phyloP scores from a whole-genome alignment of 1,140 invertebrate genomes.

The Thaumetopoea pityocampa region DNA sequence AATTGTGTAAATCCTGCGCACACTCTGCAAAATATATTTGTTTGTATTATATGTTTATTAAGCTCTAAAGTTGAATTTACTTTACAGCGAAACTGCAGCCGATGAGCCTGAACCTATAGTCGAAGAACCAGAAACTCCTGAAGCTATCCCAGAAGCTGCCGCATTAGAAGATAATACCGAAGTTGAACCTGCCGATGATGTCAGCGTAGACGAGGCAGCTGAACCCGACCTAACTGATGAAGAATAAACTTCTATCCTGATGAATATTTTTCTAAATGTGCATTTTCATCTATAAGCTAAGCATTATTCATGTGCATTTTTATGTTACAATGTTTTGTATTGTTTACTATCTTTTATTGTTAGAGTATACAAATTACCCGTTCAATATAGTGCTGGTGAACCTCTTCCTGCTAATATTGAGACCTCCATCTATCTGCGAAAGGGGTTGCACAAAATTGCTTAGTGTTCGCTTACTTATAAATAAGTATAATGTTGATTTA shows the following conservation, averaged over 20 bases:
- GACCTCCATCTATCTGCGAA: too few relatives aligned
- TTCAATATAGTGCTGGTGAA: too few relatives aligned
- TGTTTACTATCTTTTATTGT: too few relatives aligned
- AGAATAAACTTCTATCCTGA: constrained; percentile 49
- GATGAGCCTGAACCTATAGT: constrained; percentile 56
- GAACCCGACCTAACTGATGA: constrained; percentile 73
- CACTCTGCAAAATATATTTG: too few relatives aligned
- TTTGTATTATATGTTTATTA: too few relatives aligned
- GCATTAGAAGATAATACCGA: constrained; percentile 33
- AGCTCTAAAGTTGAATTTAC: neutral
- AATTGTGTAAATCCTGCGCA: too few relatives aligned
- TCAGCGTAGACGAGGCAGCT: constrained; percentile 63
- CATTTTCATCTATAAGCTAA: constrained; percentile 25
- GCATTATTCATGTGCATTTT: constrained; percentile 36
- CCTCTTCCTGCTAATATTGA: too few relatives aligned
- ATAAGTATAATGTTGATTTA: too few relatives aligned
- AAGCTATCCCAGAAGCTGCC: constrained; percentile 30
- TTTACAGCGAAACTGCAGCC: constrained; percentile 50
- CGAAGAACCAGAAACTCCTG: constrained; percentile 61
- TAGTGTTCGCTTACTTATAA: too few relatives aligned
- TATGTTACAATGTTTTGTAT: too few relatives aligned
- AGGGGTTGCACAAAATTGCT: too few relatives aligned
- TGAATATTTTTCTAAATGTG: constrained; percentile 10
- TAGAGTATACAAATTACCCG: too few relatives aligned
- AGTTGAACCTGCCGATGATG: constrained; percentile 43